phyloP scores from a whole-genome alignment of 2,797 vertebrate species.

The Poecilia wingei region DNA sequence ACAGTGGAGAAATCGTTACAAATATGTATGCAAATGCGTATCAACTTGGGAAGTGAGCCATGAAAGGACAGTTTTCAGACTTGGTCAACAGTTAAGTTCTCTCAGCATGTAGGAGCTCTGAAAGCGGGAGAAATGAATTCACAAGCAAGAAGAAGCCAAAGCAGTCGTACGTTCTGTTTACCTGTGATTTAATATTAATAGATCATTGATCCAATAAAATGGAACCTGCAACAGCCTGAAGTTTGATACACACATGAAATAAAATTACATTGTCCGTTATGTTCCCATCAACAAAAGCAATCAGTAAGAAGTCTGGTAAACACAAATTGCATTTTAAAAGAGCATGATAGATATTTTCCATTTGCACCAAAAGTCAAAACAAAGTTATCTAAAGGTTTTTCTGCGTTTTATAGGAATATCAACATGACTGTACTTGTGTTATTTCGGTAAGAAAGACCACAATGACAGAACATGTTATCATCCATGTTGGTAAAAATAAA shows the following conservation, averaged over 20 bases:
- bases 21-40: not conserved
- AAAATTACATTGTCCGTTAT: not conserved
- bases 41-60: not conserved
- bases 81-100: not conserved
- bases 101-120: not conserved
- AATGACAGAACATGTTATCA: not conserved
- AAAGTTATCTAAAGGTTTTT: not conserved
- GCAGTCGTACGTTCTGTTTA: not conserved
- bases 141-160: not conserved
- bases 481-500: not conserved
- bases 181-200: not conserved
- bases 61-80: not conserved
- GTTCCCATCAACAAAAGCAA: not conserved
- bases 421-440: not conserved
- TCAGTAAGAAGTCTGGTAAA: not conserved
- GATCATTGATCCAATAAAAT: not conserved
- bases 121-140: not conserved
- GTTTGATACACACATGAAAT: slow-evolving; percentile 1
- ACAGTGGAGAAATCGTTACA: not conserved
- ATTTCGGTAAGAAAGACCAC: not conserved
- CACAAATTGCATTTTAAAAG: not conserved
- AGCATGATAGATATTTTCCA: not conserved
- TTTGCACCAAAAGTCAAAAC: not conserved
- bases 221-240: not conserved
- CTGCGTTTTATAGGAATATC: not conserved